phyloP scores from a whole-genome alignment of 2,113 vertebrate genomes.

The Hyperoodon ampullatus region DNA sequence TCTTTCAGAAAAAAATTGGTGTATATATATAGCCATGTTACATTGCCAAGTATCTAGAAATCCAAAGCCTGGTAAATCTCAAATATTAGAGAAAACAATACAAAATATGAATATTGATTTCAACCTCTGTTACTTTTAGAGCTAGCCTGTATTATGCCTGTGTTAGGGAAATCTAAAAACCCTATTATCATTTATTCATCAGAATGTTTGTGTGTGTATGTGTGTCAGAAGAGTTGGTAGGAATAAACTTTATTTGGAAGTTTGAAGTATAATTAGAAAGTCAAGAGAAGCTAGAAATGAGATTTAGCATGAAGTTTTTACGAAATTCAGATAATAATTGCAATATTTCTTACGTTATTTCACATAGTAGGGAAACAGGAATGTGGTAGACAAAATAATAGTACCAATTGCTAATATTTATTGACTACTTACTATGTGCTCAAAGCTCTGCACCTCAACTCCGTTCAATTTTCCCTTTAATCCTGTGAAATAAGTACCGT shows the following conservation, averaged over 20 bases:
- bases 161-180: conserved; percentile 41
- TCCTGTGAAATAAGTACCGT: not conserved
- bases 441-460: not conserved
- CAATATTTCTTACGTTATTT: conserved; percentile 46
- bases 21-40: not conserved
- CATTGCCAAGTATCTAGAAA: not conserved
- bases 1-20: not conserved
- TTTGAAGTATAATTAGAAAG: conserved; percentile 63
- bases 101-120: conserved; percentile 40
- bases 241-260: conserved; percentile 51
- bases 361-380: conserved; percentile 1
- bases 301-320: conserved; percentile 47
- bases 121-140: conserved; percentile 23
- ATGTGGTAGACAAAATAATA: conserved; percentile 45
- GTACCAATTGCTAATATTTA: not conserved
- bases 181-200: conserved; percentile 35
- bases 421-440: not conserved
- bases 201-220: conserved; percentile 34
- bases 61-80: not conserved
- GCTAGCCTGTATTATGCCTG: not conserved
- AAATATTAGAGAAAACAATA: conserved; percentile 35
- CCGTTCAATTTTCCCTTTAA: not conserved
- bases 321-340: not conserved
- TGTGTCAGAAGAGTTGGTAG: conserved; percentile 39
- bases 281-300: conserved; percentile 59